Percentiles rank a stretch among this genome's conserved stretches.
Conservation (phyloP, 2,888 invertebrate species). For the Euclidia mi region DNA sequence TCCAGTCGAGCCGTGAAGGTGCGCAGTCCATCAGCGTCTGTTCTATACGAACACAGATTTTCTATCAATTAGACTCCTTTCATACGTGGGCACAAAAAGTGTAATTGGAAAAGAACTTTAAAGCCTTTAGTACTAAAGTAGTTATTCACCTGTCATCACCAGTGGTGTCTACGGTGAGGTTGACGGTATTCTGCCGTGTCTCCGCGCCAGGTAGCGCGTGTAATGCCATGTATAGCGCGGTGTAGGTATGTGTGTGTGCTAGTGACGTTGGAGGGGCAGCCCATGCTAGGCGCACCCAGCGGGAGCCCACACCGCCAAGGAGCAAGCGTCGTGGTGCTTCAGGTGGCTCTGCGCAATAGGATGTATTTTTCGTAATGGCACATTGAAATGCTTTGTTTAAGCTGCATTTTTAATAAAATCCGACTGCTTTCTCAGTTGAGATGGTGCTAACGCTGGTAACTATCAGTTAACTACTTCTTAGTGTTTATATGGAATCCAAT, state of each 20-base stretch:
- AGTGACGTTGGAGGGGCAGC: conserved; percentile 36
- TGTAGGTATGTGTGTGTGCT: conserved; percentile 49
- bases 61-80: too few relatives aligned
- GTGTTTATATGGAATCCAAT: too few relatives aligned
- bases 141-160: conserved; percentile 49
- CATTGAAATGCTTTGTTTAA: too few relatives aligned
- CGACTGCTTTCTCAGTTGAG: too few relatives aligned
- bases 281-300: conserved; percentile 91
- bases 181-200: conserved; percentile 53
- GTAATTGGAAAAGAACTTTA: too few relatives aligned
- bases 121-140: too few relatives aligned
- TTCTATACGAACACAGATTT: conserved; percentile 43
- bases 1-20: conserved; percentile 71
- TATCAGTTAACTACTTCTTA: too few relatives aligned
- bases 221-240: conserved; percentile 67
- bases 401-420: too few relatives aligned
- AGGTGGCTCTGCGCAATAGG: conserved; percentile 91
- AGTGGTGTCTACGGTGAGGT: conserved; percentile 65
- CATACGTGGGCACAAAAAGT: too few relatives aligned
- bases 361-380: too few relatives aligned
- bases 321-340: conserved; percentile 90
- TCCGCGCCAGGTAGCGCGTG: conserved; percentile 61
- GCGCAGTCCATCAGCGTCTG: conserved; percentile 55
- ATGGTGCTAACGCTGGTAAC: too few relatives aligned
- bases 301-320: conserved; percentile 90